Percentiles rank a stretch among this genome's conserved stretches.
Conservation (phyloP, 1,140 invertebrate genomes). For the Euwallacea fornicatus region DNA sequence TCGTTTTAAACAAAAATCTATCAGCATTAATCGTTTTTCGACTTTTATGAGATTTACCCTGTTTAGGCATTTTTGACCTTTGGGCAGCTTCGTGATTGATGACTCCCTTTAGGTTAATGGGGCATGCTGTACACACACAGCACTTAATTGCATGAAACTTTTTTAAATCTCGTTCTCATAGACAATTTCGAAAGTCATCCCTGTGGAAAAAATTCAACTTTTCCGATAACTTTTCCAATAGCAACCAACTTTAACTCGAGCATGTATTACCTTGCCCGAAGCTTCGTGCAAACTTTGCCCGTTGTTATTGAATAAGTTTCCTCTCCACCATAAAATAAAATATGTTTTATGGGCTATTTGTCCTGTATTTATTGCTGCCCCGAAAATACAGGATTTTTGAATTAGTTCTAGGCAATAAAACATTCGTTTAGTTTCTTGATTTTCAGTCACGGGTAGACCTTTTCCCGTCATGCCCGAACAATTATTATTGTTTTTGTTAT, state of each 20-base stretch:
- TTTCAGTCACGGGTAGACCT: too few species aligned
- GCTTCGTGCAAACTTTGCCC: conserved; percentile 2
- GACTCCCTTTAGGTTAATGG: too few species aligned
- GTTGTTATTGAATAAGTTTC: conserved; percentile 20
- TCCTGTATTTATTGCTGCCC: conserved; percentile 4
- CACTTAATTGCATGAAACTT: too few species aligned
- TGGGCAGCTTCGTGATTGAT: too few species aligned
- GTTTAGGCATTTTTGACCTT: too few species aligned
- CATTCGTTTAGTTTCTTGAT: too few species aligned
- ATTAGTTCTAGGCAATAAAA: background rate
- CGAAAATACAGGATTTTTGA: background rate
- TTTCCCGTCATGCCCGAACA: too few species aligned
- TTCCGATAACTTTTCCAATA: conserved; percentile 13
- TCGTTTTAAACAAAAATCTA: too few species aligned
- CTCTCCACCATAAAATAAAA: conserved; percentile 14
- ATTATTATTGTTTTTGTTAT: too few species aligned
- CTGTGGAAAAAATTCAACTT: background rate
- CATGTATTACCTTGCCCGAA: conserved; percentile 10
- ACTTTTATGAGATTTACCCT: too few species aligned
- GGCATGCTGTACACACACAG: too few species aligned
- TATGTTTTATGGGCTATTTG: conserved; percentile 19
- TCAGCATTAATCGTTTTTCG: too few species aligned
- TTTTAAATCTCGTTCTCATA: background rate
- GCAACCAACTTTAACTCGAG: background rate
- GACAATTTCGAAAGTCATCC: background rate